These are phyloP conservation scores for Laupala kohalensis DNA, from an alignment of 1,140 invertebrate species.

Conservation along the genomic window DNA sequence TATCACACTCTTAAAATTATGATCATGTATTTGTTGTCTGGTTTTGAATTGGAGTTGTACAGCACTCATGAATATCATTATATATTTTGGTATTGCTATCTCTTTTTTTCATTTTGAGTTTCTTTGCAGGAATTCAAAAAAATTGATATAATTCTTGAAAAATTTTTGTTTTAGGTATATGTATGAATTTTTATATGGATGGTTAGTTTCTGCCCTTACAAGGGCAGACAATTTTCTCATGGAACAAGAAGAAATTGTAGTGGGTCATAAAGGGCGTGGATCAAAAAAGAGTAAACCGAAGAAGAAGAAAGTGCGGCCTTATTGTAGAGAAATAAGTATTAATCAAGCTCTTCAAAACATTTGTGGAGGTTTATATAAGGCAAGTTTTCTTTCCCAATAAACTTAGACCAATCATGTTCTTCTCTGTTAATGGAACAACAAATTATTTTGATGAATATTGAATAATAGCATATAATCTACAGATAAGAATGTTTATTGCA, in stretches of 20 bases:
- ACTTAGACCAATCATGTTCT: too few species aligned
- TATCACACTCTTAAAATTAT: slow-evolving; percentile 93
- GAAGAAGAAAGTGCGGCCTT: slow-evolving; percentile 62
- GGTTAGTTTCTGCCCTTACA: slow-evolving; percentile 79
- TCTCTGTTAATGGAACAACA: background rate
- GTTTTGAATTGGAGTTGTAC: slow-evolving; percentile 91
- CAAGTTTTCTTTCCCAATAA: too few species aligned
- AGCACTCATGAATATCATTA: slow-evolving; percentile 94
- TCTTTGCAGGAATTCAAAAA: background rate
- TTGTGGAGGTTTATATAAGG: slow-evolving; percentile 90
- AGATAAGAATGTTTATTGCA: too few species aligned
- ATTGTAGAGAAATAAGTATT: slow-evolving; percentile 68
- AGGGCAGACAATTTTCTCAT: slow-evolving; percentile 73
- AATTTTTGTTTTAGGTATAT: slow-evolving; percentile 54
- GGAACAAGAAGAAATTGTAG: slow-evolving; percentile 48
- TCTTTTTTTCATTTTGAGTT: background rate
- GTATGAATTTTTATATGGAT: slow-evolving; percentile 89
- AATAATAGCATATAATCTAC: too few species aligned
- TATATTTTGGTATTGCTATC: slow-evolving; percentile 63
- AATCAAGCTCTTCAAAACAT: slow-evolving; percentile 82
- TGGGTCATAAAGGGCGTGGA: slow-evolving; percentile 29
- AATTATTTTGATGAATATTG: background rate
- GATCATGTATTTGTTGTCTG: slow-evolving; percentile 86
- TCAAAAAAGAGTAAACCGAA: slow-evolving; percentile 39
- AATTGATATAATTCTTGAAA: background rate